Evolutionary conservation across 2,113 vertebrate species (phyloP).

Genomic region (Pardalotus punctatus): DNA sequence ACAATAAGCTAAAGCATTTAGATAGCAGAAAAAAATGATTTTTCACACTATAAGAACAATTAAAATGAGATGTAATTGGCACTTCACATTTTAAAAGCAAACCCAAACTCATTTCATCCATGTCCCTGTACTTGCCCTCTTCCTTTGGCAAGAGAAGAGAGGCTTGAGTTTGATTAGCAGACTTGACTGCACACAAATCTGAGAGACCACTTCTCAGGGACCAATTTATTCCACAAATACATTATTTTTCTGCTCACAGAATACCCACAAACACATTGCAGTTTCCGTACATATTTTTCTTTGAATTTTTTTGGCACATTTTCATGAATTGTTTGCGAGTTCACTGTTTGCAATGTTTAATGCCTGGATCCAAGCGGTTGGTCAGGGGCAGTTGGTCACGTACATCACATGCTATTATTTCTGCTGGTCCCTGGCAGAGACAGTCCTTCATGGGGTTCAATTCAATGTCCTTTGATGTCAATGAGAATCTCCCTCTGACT

Average conservation of each 20-base stretch:
- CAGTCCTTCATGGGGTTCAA: neutral
- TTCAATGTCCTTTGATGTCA: conserved; percentile 11
- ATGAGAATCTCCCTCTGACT: neutral
- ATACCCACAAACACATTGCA: conserved; percentile 14
- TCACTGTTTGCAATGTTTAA: neutral
- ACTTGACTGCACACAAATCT: neutral
- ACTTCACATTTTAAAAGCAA: neutral
- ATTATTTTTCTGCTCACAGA: conserved; percentile 24
- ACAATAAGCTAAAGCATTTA: neutral
- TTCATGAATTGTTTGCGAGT: conserved; percentile 35
- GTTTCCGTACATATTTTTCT: conserved; percentile 29
- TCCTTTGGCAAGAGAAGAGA: neutral
- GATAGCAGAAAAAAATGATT: neutral
- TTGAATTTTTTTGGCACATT: conserved; percentile 32
- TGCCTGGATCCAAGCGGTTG: neutral
- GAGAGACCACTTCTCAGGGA: neutral
- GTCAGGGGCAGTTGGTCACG: conserved; percentile 19
- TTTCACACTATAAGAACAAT: neutral
- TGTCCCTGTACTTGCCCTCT: neutral
- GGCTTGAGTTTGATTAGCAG: neutral
- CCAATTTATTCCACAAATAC: conserved; percentile 22
- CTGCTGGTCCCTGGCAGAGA: neutral
- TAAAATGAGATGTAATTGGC: neutral
- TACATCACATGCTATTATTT: conserved; percentile 37
- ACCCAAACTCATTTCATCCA: neutral